Evolutionary conservation across 1,140 invertebrate genomes (phyloP).

Genomic region (Pogonomyrmex californicus): DNA sequence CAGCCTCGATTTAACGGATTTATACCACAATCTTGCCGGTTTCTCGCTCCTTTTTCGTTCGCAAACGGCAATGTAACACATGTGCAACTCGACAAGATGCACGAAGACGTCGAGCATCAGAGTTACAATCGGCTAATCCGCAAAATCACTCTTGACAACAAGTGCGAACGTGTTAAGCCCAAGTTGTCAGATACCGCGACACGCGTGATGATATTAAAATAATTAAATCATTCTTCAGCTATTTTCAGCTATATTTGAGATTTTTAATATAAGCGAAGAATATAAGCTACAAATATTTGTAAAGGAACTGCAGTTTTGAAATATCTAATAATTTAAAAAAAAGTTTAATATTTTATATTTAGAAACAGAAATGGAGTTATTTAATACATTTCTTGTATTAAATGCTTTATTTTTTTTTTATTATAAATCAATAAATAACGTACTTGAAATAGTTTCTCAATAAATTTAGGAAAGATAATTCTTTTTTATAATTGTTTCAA

Average conservation of each 20-base stretch:
- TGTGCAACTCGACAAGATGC: neutral
- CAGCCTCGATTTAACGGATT: conserved; percentile 72
- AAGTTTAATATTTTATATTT: neutral
- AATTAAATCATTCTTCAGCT: neutral
- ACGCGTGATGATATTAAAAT: conserved; percentile 22
- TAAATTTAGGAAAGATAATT: neutral
- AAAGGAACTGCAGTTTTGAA: neutral
- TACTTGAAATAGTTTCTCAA: neutral
- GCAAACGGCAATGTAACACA: neutral
- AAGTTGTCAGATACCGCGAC: neutral
- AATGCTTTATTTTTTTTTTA: conserved; percentile 2
- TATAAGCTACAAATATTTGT: neutral
- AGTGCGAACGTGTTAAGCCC: neutral
- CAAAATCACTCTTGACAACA: conserved; percentile 15
- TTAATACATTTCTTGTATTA: neutral
- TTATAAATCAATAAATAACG: neutral
- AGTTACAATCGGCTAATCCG: conserved; percentile 33
- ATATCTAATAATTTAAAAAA: neutral
- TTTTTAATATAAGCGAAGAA: neutral
- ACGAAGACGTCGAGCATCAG: neutral
- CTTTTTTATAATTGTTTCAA: neutral
- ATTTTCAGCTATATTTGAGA: neutral
- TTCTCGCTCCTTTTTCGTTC: conserved; percentile 54
- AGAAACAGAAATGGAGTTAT: neutral
- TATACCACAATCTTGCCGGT: conserved; percentile 41